Base-by-base conservation (phyloP, 2,113 vertebrate species). In the Odocoileus hemionus region DNA sequence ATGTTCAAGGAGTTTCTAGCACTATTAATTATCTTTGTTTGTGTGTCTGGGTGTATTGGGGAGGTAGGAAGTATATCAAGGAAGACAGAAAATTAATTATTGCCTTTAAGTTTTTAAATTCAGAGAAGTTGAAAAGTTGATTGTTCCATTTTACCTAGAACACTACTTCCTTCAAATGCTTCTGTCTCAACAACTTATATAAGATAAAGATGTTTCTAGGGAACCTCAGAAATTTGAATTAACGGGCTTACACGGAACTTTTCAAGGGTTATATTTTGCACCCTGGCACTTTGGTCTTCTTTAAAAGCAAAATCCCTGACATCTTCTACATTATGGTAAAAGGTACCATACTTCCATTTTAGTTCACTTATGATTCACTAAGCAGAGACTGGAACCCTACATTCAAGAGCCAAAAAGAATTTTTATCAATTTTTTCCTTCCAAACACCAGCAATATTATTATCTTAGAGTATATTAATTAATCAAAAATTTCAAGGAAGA, bases 231-330 rank as follows among this genome's bases (percentile, higher is more conserved):
- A 83, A 52, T 64, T 79, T 43, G 17, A 96, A 79, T 76, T 57
- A 79, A 6, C 6, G 2, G 2, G 15, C 28, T 83, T 78, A 54
- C 45, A 19, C 60, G 39, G 10, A 86, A 43, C 39, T 47, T 93
- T 67, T 67, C 60, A 89, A 83, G 15, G 79, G 36, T 91, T 92
- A 28, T 76, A 85, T 67, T 88, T 96, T 82, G 16, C 2, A 95
- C 23, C 86, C 36, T 76, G 3, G n/a, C 15, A 78, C 55, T 85
- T 80, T 33, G n/a, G 23, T 86, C 88, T 93, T 79, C 57, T 67
- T 96, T 54, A 95, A 93, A 94, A 52, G 9, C 57, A 96, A 87
- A 97, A 76, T 82, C 60, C 96, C 45, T 80, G 70, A 92, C 16
- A 76, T 86, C 89, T 64, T 94, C 33, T 39, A n/a, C 6, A 95